These are phyloP conservation scores for Ochropleura leucogaster DNA, from an alignment of 2,888 invertebrate genomes.

Conservation along the genomic window DNA sequence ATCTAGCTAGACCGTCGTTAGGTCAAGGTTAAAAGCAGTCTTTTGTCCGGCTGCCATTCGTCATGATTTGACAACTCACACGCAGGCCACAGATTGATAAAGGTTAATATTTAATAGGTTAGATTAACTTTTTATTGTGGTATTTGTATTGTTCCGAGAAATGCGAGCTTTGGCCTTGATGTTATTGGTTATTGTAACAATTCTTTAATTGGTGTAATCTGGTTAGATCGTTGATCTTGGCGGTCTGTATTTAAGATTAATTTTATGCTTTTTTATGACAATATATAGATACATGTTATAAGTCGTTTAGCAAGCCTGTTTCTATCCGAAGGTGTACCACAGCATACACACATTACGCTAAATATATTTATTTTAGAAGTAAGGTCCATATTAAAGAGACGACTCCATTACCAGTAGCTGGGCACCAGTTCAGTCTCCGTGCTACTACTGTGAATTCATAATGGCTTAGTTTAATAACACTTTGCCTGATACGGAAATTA, in stretches of 20 bases:
- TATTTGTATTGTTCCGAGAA: slow-evolving; percentile 56
- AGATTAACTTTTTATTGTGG: slow-evolving; percentile 48
- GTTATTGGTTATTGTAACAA: not conserved
- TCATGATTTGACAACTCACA: slow-evolving; percentile 67
- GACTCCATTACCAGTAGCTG: not conserved
- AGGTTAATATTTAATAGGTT: slow-evolving; percentile 61
- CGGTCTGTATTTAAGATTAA: not conserved
- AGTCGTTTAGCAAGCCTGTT: not conserved
- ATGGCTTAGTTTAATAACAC: not conserved
- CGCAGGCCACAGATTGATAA: slow-evolving; percentile 57
- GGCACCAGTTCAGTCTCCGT: not conserved
- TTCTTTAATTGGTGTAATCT: slow-evolving; percentile 19
- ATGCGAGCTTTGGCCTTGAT: slow-evolving; percentile 45
- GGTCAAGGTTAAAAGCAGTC: slow-evolving; percentile 62
- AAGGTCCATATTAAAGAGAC: not conserved
- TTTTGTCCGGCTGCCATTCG: slow-evolving; percentile 65
- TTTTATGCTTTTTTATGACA: not conserved
- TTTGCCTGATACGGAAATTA: not conserved
- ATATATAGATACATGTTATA: no score
- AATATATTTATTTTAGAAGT: not conserved
- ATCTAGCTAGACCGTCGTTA: slow-evolving; percentile 35
- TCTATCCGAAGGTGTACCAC: not conserved
- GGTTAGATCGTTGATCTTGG: not conserved
- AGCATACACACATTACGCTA: not conserved
- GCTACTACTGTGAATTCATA: not conserved